Evolutionary conservation across 2,797 vertebrate genomes (phyloP), one percentile per base, ranked within the genome.

Genomic region (Oreochromis mossambicus): DNA sequence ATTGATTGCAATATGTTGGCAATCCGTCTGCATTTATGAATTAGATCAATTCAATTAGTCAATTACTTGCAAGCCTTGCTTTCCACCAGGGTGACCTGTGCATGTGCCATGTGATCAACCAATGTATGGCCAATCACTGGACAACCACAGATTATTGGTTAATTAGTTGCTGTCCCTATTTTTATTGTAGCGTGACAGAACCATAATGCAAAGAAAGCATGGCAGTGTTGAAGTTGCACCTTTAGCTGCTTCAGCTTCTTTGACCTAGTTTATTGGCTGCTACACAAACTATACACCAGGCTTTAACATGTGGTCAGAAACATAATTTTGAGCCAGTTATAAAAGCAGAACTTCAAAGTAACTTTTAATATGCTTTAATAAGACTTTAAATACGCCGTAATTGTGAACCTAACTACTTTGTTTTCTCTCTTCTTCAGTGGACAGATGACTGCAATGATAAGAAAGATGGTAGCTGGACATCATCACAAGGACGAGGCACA

Each of bases 401-500:
- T 48, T 73, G 68, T 29, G 29, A 73, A 19, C 41, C 24, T 73
- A 5, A 2, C 24, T 70, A 1, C 66, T 48, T 29, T 73, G 68
- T 73, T 73, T 73, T 73, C 43, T 32, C 78, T 94, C 88, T 88
- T 52, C 78, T 87, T 14, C 94, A 99, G 98, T 99, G 98, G 98
- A 97, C 97, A 0, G 96, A 97, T 2, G 96, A 98, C 92, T 98
- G 96, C 84, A 97, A 94, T 0, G 96, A 98, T 89, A 97, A 97
- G 87, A 96, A 97, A 70, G 97, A 97, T 80, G 95, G 96, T 80
- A 97, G 97, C 94, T 97, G 97, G 95, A 96, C 97, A 5, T 97
- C 97, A 55, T 97, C 97, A 36, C 96, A 95, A 91, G 98, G 97
- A 38, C 97, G 96, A 92, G 96, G 95, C 15, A 97, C 95, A 0